Evolutionary conservation across 23 tunicate genomes (phyloP), one percentile per base, ranked within the genome.

Genomic region (Styela plicata): DNA sequence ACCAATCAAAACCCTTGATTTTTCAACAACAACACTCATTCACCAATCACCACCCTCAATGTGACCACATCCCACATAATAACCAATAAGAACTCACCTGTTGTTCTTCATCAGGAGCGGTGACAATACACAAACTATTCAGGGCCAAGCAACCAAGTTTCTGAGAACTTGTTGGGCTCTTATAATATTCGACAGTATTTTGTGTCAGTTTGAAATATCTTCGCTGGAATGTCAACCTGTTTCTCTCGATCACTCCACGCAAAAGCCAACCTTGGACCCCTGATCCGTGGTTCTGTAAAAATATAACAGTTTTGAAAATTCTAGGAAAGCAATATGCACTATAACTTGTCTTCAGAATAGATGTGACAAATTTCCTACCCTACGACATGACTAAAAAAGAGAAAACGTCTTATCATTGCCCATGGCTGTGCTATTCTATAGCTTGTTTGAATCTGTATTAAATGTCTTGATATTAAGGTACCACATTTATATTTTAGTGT

Each of bases 101-200:
- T 76, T 76, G 81, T 33, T 61, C 37, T 53, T 92, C 92, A 52
- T 92, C 97, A 13, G 97, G 92, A 3, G 89, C 86, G 2, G 89
- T 75, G 37, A 92, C 97, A 3, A 92, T 31, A 63, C 97, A 92
- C 24, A 92, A 69, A 57, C 89, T 84, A 61, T 92, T 92, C 67
- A 92, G 78, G 2, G 89, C 89, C 67, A 92, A 37, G 24, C 87
- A 87, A 2, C 97, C 97, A 34, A 92, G 69, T 83, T 84, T 87
- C 44, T 74, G 89, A 0, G 92, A 91, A 18, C 80, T 52, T 24
- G 79, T 79, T 63, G 77, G 79, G 18, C 34, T 79, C 62, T 92
- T 92, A 69, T 87, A 92, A 84, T 87, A 92, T 85, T 92, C 97
- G 61, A 92, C 84, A 16, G 83, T 91, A 44, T 84, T 92, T 28